These are phyloP conservation scores for Aphis gossypii DNA, from an alignment of 1,140 invertebrate species.

Conservation along the genomic window DNA sequence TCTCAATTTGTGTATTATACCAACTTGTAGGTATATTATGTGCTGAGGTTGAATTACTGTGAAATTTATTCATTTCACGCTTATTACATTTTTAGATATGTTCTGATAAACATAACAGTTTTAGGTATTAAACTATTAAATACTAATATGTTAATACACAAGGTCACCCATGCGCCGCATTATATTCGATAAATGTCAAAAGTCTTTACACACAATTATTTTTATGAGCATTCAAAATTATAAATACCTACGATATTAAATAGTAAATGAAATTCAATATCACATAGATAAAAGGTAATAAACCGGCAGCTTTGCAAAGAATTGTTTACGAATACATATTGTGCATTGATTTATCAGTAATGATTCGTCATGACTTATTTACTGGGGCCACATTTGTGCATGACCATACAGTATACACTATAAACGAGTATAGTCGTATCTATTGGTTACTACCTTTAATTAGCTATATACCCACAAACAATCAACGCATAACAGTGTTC, in stretches of 20 bases:
- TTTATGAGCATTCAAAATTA: neutral
- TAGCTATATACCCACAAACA: neutral
- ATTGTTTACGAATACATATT: neutral
- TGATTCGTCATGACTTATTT: neutral
- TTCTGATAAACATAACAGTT: neutral
- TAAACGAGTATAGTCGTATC: neutral
- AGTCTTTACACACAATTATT: neutral
- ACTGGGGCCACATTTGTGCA: neutral
- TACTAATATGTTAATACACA: constrained; percentile 2
- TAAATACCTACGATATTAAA: neutral
- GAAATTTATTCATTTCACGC: constrained; percentile 2
- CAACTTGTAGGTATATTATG: neutral
- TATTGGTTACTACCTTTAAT: no score
- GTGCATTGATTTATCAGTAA: neutral
- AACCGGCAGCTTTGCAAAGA: neutral
- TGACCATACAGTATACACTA: neutral
- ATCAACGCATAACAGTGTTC: neutral
- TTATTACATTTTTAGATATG: neutral
- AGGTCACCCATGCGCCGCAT: neutral
- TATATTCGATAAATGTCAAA: constrained; percentile 11
- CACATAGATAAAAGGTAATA: neutral
- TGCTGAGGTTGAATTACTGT: neutral
- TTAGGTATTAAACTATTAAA: neutral
- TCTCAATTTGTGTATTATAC: neutral
- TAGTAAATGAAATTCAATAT: neutral